These are phyloP conservation scores for Tinea pellionella DNA, from an alignment of 2,888 invertebrate genomes.

Conservation along the genomic window DNA sequence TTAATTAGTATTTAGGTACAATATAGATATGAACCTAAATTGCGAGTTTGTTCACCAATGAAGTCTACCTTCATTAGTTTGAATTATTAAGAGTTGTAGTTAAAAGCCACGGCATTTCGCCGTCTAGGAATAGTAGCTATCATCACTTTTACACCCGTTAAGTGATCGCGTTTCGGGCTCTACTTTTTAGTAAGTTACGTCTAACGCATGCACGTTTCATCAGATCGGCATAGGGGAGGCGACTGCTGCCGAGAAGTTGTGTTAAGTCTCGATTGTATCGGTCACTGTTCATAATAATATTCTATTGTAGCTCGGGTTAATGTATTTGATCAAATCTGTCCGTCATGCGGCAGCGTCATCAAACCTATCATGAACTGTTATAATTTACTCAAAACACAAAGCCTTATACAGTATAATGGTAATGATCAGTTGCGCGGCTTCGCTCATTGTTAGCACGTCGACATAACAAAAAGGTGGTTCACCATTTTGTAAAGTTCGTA, in stretches of 20 bases:
- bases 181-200: too few relatives aligned
- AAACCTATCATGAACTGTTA: constrained; percentile 58
- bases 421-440: constrained; percentile 63
- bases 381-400: constrained; percentile 70
- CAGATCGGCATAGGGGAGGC: too few relatives aligned
- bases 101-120: too few relatives aligned
- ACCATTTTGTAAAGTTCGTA: constrained; percentile 58
- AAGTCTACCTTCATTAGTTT: too few relatives aligned
- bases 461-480: constrained; percentile 54
- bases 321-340: constrained; percentile 25
- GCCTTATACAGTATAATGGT: constrained; percentile 64
- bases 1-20: constrained; percentile 32
- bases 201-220: too few relatives aligned
- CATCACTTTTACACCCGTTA: too few relatives aligned
- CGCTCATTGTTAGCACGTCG: constrained; percentile 62
- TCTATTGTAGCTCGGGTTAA: constrained; percentile 39
- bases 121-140: too few relatives aligned
- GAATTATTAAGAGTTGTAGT: too few relatives aligned
- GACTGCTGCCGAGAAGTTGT: too few relatives aligned
- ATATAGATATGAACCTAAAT: background rate
- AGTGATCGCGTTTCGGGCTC: too few relatives aligned
- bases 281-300: constrained; percentile 63
- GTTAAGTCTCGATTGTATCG: constrained; percentile 22
- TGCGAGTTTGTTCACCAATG: background rate
- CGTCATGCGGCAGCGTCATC: constrained; percentile 42